Conservation (phyloP, 2,888 invertebrate genomes). For the Tuberolachnus salignus region DNA sequence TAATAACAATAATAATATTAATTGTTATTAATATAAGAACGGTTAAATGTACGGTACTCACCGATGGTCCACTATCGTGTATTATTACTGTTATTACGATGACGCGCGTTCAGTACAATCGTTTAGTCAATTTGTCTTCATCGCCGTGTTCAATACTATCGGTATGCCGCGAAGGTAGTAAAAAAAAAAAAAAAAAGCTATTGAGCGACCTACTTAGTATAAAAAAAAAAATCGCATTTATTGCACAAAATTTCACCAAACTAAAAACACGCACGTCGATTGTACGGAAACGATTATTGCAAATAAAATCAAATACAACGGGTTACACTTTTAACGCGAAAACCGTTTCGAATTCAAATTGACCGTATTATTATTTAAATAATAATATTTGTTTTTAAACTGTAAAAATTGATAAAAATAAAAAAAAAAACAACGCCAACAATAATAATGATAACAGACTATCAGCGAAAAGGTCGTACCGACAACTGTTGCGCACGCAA, state of each 20-base stretch:
- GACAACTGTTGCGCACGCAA: slow-evolving; percentile 53
- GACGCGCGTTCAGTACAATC: background rate
- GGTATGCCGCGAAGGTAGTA: slow-evolving; percentile 8
- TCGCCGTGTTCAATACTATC: slow-evolving; percentile 5
- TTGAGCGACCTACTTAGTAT: slow-evolving; percentile 46
- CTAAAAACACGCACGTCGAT: background rate
- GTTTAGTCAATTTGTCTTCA: background rate
- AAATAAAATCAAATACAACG: background rate
- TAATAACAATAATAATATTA: background rate
- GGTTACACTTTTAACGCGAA: background rate
- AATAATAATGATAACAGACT: slow-evolving; percentile 19
- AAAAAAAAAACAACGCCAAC: background rate
- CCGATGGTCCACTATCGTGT: background rate
- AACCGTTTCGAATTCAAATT: slow-evolving; percentile 26
- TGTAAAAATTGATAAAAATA: slow-evolving; percentile 31
- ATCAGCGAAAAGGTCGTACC: slow-evolving; percentile 28
- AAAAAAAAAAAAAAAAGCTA: slow-evolving; percentile 38
- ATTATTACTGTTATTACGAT: background rate
- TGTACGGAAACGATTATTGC: background rate
- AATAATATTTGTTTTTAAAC: background rate
- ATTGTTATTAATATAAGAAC: background rate
- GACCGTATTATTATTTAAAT: background rate
- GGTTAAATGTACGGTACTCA: slow-evolving; percentile 9
- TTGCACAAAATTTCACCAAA: slow-evolving; percentile 52
- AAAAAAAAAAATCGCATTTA: slow-evolving; percentile 47